A percentile compares a stretch with the other conserved stretches of the same genome.
phyloP scores from a whole-genome alignment of 2,113 vertebrate species.

The Fulmarus glacialis region DNA sequence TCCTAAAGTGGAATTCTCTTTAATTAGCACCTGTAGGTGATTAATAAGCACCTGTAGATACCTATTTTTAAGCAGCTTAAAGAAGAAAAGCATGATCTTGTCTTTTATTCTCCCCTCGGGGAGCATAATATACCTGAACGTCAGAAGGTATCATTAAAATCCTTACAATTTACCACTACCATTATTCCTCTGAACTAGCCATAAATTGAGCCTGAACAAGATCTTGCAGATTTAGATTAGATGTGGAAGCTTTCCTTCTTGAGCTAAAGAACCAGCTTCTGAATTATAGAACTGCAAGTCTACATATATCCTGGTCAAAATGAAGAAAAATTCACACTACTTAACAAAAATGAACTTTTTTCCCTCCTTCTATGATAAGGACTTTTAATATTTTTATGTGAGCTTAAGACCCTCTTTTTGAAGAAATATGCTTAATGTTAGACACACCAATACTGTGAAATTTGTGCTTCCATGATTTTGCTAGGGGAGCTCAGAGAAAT shows the following conservation, averaged over 20 bases:
- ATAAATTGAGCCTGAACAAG: neutral
- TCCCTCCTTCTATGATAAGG: neutral
- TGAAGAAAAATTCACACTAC: neutral
- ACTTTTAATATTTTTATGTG: neutral
- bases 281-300: neutral
- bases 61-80: neutral
- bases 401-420: neutral
- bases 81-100: neutral
- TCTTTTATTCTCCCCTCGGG: neutral
- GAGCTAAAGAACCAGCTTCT: neutral
- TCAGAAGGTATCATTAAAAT: neutral
- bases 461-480: neutral
- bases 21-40: neutral
- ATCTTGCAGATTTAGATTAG: neutral
- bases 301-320: accelerated
- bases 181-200: neutral
- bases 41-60: neutral
- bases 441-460: neutral
- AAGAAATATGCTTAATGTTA: neutral
- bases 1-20: neutral
- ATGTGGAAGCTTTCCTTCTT: neutral
- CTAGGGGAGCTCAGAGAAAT: neutral
- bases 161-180: neutral
- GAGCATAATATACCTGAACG: neutral
- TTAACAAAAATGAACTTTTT: neutral